Evolutionary conservation across 2,888 invertebrate species (phyloP).

Genomic region (Athetis lepigone): DNA sequence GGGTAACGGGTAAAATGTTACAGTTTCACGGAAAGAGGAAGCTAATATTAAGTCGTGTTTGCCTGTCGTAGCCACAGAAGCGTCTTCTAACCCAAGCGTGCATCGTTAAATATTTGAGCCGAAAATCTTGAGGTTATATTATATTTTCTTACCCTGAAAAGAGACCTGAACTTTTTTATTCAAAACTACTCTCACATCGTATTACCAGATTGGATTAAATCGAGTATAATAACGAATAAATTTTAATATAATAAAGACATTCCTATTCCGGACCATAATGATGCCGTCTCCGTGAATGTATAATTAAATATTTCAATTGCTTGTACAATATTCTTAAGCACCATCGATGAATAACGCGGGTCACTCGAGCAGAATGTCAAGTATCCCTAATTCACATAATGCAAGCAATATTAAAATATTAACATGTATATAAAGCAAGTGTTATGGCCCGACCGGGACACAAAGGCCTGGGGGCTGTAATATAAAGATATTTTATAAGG

Average conservation of each 20-base stretch:
- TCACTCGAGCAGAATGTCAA: constrained; percentile 35
- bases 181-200: neutral
- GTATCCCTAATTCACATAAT: constrained; percentile 43
- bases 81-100: constrained; percentile 26
- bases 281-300: constrained; percentile 19
- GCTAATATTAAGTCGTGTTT: constrained; percentile 40
- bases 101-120: constrained; percentile 16
- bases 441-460: constrained; percentile 35
- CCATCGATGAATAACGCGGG: constrained; percentile 24
- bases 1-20: constrained; percentile 23
- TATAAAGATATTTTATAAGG: constrained; percentile 69
- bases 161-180: neutral
- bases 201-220: constrained; percentile 2
- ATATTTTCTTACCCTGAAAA: neutral
- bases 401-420: constrained; percentile 59
- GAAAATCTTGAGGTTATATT: constrained; percentile 12
- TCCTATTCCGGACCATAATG: constrained; percentile 30
- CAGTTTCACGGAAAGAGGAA: constrained; percentile 23
- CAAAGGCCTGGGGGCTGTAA: constrained; percentile 60
- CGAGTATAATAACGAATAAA: constrained; percentile 18
- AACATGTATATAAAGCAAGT: constrained; percentile 54
- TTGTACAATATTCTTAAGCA: constrained; percentile 19
- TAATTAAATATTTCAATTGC: constrained; percentile 38
- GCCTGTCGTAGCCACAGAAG: neutral
- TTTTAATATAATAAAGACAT: constrained; percentile 22